Percentiles rank a stretch among this genome's conserved stretches.
Evolutionary conservation across 2,797 vertebrate species (phyloP).

Genomic region (Danionella dracula): DNA sequence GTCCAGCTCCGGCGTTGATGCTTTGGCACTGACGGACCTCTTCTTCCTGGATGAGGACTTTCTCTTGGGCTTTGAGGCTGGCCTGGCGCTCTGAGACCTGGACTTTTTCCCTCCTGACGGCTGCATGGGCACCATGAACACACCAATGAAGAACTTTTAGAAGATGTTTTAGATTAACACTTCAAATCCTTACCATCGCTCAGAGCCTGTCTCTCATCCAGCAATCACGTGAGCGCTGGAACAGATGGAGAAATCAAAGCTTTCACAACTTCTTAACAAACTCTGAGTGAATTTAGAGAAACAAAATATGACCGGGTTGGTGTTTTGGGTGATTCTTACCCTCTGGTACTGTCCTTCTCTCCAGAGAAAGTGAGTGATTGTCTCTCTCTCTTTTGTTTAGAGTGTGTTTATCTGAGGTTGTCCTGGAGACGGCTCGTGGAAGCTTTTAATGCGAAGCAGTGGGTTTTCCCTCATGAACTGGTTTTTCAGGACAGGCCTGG

Average conservation of each 20-base stretch:
- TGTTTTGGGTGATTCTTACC: no score
- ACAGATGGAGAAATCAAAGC: no score
- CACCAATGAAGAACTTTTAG: no score
- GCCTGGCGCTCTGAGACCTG: constrained; percentile 49
- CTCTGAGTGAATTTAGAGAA: background rate
- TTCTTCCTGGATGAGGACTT: constrained; percentile 48
- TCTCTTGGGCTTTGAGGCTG: constrained; percentile 57
- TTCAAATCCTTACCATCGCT: constrained; percentile 1
- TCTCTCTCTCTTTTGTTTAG: background rate
- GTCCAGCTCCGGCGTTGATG: constrained; percentile 57
- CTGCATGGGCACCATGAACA: no score
- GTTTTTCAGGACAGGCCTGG: no score
- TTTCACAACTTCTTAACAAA: background rate
- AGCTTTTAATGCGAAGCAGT: no score
- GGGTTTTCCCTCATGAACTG: no score
- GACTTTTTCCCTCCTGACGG: constrained; percentile 63
- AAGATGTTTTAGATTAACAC: no score
- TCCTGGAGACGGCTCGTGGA: constrained; percentile 19
- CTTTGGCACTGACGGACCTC: constrained; percentile 59
- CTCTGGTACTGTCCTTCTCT: background rate
- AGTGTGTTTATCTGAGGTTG: constrained; percentile 23
- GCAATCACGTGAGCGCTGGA: background rate
- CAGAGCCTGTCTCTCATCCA: background rate
- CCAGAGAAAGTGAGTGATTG: background rate
- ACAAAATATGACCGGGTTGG: no score